These are phyloP conservation scores for Macaca fascicularis DNA, from an alignment of 2,113 vertebrate genomes.

Conservation along the genomic window DNA sequence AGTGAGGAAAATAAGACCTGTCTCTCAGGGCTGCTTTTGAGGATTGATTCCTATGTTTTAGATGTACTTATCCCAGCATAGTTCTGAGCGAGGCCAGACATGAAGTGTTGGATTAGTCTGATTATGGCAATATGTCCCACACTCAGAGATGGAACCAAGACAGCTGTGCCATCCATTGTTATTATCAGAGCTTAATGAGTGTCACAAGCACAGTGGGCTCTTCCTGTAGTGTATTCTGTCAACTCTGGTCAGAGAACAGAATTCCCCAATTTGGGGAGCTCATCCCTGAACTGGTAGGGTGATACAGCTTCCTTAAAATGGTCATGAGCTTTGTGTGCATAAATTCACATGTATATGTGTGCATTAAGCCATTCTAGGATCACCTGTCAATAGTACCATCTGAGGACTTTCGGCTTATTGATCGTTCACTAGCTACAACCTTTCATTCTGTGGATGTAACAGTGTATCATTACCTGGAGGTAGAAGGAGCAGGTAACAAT, in stretches of 20 bases:
- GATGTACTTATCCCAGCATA: neutral
- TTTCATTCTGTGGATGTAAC: neutral
- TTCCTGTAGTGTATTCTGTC: neutral
- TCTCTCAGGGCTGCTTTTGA: neutral
- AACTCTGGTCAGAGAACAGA: neutral
- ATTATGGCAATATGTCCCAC: neutral
- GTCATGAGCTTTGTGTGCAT: neutral
- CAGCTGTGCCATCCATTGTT: neutral
- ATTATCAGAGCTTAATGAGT: neutral
- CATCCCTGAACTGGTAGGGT: neutral
- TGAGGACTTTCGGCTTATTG: neutral
- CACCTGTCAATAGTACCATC: neutral
- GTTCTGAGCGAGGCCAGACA: neutral
- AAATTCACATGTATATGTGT: neutral
- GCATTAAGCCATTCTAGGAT: neutral
- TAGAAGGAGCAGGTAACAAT: neutral
- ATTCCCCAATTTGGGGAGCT: neutral
- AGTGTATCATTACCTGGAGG: neutral
- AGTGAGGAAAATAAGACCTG: neutral
- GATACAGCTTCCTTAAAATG: neutral
- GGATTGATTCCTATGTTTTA: neutral
- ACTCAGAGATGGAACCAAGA: neutral
- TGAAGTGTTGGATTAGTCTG: neutral
- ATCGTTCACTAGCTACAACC: neutral
- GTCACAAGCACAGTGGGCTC: neutral